Percentiles rank a stretch among this genome's conserved stretches.
These are phyloP conservation scores for Scomber scombrus DNA, from an alignment of 2,113 vertebrate species.

Conservation along the genomic window DNA sequence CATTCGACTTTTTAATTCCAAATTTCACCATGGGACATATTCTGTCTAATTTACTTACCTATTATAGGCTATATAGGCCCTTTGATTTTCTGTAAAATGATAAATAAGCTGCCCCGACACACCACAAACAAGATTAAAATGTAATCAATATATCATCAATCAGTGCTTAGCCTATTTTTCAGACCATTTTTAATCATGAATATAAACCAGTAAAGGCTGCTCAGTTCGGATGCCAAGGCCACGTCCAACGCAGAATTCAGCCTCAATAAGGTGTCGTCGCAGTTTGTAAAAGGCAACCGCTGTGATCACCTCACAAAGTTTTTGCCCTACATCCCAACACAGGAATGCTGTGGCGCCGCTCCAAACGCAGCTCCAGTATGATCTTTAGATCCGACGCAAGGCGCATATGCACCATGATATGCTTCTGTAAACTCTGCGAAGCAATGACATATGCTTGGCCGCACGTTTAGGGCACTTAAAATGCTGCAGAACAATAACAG, in stretches of 20 bases:
- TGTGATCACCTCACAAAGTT: slow-evolving; percentile 61
- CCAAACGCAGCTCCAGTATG: slow-evolving; percentile 44
- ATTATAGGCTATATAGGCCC: not conserved
- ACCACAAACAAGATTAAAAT: not conserved
- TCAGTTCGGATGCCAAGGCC: slow-evolving; percentile 4
- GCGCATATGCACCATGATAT: not conserved
- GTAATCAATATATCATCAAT: not conserved
- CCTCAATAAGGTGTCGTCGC: slow-evolving; percentile 48
- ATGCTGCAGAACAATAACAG: slow-evolving; percentile 45
- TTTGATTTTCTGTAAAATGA: not conserved
- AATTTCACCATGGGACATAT: not conserved
- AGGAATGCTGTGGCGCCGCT: slow-evolving; percentile 49
- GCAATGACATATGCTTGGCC: slow-evolving; percentile 37
- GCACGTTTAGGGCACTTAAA: slow-evolving; percentile 41
- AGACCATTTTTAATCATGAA: slow-evolving; percentile 1
- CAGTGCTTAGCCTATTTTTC: not conserved
- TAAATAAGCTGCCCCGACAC: not conserved
- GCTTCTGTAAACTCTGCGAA: slow-evolving; percentile 45
- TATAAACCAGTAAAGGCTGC: not conserved
- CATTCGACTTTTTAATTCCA: not conserved
- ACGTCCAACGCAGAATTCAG: slow-evolving; percentile 23
- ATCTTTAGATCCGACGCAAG: slow-evolving; percentile 6
- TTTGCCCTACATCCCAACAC: slow-evolving; percentile 55
- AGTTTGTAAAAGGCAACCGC: slow-evolving; percentile 36
- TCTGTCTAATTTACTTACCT: slow-evolving; percentile 1